A percentile compares a stretch with the other conserved stretches of the same genome.
Conservation (phyloP, 2,113 vertebrate species). For the Cavia aperea region DNA sequence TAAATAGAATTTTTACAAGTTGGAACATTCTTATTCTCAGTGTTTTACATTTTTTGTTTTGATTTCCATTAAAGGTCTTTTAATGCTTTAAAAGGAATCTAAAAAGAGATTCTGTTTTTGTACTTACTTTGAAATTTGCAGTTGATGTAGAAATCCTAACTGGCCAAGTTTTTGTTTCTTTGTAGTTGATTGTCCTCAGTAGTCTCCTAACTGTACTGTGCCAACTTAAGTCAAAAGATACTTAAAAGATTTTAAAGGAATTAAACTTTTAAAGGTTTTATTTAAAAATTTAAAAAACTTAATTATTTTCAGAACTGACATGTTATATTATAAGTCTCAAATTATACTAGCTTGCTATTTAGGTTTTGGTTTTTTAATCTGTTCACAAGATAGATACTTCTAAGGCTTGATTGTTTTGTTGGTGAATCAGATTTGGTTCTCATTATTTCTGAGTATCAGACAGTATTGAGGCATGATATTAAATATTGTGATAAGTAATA, state of each 20-base stretch:
- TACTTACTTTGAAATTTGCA: slow-evolving; percentile 24
- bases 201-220: not conserved
- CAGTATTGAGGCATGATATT: not conserved
- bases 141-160: not conserved
- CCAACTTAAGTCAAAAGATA: not conserved
- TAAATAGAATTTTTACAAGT: not conserved
- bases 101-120: slow-evolving; percentile 27
- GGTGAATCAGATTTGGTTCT: not conserved
- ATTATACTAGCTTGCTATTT: not conserved
- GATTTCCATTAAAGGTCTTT: not conserved
- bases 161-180: slow-evolving; percentile 17
- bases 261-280: slow-evolving; percentile 22
- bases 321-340: not conserved
- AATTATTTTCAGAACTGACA: slow-evolving; percentile 20
- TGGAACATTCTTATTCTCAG: not conserved
- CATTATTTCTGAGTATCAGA: not conserved
- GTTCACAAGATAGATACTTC: slow-evolving; percentile 18
- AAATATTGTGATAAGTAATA: slow-evolving; percentile 4
- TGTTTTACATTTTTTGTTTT: slow-evolving; percentile 17
- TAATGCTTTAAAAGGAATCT: slow-evolving; percentile 20
- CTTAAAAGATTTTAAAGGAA: slow-evolving; percentile 12
- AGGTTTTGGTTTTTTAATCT: slow-evolving; percentile 20
- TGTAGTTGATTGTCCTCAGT: slow-evolving; percentile 1
- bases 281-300: not conserved
- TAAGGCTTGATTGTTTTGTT: not conserved